Evolutionary conservation across 1,140 invertebrate genomes (phyloP).

Genomic region (Holotrichia oblita): DNA sequence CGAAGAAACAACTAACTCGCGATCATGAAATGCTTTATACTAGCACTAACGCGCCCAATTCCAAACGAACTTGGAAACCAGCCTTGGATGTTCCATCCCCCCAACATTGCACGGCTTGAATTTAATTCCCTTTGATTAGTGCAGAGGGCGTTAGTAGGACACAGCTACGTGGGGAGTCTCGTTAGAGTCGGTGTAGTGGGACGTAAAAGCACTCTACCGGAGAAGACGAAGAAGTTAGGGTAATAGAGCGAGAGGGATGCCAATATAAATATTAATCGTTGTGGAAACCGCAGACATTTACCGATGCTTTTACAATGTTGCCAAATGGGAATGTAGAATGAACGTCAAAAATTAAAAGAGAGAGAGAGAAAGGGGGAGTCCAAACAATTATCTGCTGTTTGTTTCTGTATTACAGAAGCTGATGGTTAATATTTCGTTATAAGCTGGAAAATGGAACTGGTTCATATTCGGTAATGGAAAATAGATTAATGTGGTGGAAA

Average conservation of each 20-base stretch:
- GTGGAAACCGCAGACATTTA: background rate
- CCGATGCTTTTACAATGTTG: too few relatives aligned
- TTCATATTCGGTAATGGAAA: background rate
- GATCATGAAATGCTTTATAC: background rate
- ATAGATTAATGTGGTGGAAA: background rate
- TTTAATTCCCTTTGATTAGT: slow-evolving; percentile 2
- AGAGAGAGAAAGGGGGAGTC: too few relatives aligned
- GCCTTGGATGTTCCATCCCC: background rate
- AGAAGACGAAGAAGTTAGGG: background rate
- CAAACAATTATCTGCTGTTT: background rate
- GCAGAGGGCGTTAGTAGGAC: background rate
- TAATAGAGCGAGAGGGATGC: background rate
- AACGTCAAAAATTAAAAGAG: background rate
- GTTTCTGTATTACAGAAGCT: background rate
- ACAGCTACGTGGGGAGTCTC: background rate
- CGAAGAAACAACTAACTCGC: background rate
- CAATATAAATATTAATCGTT: slow-evolving; percentile 4
- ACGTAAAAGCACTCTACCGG: background rate
- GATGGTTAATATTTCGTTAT: background rate
- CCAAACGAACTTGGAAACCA: background rate
- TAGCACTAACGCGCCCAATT: background rate
- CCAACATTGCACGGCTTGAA: background rate
- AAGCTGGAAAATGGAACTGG: background rate
- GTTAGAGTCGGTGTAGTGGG: background rate
- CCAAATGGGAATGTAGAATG: background rate